Percentiles rank a stretch among this genome's conserved stretches.
Conservation (phyloP, 2,797 vertebrate species). For the Ctenochaetus hawaiiensis region DNA sequence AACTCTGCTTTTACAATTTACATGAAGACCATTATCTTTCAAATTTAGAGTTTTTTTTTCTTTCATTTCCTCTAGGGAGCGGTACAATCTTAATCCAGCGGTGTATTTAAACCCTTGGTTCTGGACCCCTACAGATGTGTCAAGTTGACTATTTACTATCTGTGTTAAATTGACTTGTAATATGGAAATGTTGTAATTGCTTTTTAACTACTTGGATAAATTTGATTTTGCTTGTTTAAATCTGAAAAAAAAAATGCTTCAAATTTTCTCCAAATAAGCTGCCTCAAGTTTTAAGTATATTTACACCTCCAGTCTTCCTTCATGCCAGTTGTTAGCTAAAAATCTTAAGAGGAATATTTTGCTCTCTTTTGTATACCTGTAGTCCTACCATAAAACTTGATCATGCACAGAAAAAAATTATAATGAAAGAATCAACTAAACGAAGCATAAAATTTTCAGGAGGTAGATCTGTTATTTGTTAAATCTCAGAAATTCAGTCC, state of each 20-base stretch:
- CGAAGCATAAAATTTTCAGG: not conserved
- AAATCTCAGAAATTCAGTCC: too few species aligned
- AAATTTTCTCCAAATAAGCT: not conserved
- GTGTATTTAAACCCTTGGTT: not conserved
- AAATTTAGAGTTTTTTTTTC: not conserved
- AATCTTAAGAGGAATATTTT: not conserved
- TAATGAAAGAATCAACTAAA: not conserved
- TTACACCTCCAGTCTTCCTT: not conserved
- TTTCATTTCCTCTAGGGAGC: conserved; percentile 16
- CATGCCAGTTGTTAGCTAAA: not conserved
- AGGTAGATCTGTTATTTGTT: not conserved
- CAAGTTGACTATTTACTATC: not conserved
- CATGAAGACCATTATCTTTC: not conserved
- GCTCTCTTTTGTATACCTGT: not conserved
- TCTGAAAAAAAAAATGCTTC: not conserved
- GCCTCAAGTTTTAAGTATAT: not conserved
- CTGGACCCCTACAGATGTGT: not conserved
- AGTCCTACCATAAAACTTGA: not conserved
- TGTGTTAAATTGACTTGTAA: not conserved
- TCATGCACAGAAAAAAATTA: not conserved
- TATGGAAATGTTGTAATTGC: not conserved
- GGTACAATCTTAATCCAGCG: not conserved
- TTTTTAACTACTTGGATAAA: not conserved
- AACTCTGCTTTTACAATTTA: not conserved
- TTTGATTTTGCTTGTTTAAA: not conserved